Conservation (phyloP, 2,888 invertebrate genomes). For the Sinhomidia bicolor region DNA sequence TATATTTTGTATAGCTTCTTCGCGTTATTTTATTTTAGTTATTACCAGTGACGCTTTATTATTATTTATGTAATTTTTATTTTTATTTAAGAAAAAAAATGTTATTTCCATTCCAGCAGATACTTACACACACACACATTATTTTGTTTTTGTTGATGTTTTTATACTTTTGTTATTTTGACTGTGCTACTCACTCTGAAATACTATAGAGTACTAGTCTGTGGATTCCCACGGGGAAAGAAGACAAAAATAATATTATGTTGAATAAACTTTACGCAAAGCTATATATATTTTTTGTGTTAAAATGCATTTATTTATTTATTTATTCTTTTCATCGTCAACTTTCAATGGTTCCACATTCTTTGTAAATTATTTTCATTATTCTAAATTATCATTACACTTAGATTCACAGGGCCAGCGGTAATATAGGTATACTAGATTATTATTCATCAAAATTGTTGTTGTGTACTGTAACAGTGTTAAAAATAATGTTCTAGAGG, state of each 20-base stretch:
- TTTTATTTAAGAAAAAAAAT: neutral
- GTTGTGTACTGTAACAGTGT: neutral
- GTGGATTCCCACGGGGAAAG: neutral
- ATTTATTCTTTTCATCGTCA: neutral
- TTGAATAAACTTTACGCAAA: no score
- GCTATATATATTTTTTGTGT: no score
- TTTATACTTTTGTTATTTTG: neutral
- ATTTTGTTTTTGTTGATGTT: neutral
- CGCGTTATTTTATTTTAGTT: no score
- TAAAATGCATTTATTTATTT: neutral
- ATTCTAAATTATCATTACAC: neutral
- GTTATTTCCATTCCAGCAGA: neutral
- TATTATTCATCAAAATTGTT: no score
- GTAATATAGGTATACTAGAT: neutral
- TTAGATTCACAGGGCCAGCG: neutral
- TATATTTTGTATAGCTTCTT: no score
- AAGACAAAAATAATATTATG: no score
- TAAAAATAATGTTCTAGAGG: neutral
- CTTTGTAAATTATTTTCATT: neutral
- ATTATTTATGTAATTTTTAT: neutral
- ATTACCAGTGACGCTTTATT: neutral
- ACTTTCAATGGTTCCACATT: conserved; percentile 14
- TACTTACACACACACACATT: neutral
- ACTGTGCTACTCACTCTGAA: no score
- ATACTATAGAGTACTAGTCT: conserved; percentile 9